These are phyloP conservation scores for Zhuqinia jingwanae DNA, from an alignment of 2,888 invertebrate species.

Conservation along the genomic window DNA sequence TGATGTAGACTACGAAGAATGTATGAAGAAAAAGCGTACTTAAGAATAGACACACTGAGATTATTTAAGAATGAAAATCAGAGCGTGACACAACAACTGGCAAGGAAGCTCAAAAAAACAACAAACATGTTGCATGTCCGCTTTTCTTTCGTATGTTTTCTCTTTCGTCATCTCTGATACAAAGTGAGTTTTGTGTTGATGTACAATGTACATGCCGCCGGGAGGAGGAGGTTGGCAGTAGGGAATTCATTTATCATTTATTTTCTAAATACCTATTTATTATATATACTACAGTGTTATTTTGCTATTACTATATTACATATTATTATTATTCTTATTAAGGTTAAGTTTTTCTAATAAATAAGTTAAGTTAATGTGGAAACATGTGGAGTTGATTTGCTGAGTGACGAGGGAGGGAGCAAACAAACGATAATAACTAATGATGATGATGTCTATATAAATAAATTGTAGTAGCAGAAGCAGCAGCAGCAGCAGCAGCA, in stretches of 20 bases:
- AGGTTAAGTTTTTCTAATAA: no score
- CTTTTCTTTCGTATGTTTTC: background rate
- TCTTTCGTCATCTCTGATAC: no score
- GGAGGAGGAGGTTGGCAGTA: no score
- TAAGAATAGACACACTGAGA: background rate
- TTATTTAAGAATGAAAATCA: constrained; percentile 48
- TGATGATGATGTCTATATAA: background rate
- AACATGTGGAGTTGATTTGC: constrained; percentile 24
- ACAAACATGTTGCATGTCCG: background rate
- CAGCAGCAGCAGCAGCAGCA: background rate
- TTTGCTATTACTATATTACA: background rate
- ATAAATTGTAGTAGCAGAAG: no score
- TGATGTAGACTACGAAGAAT: background rate
- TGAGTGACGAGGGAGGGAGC: background rate
- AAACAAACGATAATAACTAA: constrained; percentile 29
- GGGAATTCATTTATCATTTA: no score
- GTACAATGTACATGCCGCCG: no score
- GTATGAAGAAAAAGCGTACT: background rate
- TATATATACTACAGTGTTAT: no score
- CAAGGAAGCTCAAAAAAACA: background rate
- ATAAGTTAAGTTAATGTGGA: background rate
- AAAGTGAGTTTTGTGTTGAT: no score
- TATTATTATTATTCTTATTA: background rate
- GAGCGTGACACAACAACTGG: constrained; percentile 55
- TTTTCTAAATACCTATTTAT: no score